Conservation (phyloP, 92 coral and sea anemone genomes). For the Montipora capitata region DNA sequence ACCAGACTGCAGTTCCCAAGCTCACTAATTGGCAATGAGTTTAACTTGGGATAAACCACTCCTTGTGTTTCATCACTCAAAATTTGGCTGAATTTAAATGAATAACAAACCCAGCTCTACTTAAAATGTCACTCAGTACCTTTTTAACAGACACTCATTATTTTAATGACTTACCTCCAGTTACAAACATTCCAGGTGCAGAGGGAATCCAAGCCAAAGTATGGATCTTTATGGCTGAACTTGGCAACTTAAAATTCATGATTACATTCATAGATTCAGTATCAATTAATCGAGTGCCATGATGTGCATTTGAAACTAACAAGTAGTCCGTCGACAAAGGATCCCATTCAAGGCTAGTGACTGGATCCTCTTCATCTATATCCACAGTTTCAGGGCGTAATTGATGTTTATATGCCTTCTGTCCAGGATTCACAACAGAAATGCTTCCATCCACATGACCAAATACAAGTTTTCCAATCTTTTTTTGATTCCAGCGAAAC, state of each 20-base stretch:
- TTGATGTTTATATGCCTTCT: conserved; percentile 87
- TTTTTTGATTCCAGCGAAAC: conserved; percentile 93
- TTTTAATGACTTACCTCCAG: conserved; percentile 82
- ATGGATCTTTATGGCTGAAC: conserved; percentile 87
- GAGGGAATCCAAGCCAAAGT: conserved; percentile 94
- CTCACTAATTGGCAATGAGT: too few species aligned
- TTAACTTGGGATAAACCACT: too few species aligned
- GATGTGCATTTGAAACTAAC: conserved; percentile 84
- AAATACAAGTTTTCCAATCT: conserved; percentile 86
- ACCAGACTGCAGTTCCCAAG: too few species aligned
- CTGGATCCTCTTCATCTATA: conserved; percentile 95
- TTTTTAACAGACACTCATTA: background rate
- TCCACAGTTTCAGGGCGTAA: conserved; percentile 88
- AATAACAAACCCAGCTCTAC: too few species aligned
- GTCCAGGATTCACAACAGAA: conserved; percentile 84
- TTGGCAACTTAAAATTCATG: conserved; percentile 94
- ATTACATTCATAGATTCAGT: conserved; percentile 87
- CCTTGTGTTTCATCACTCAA: too few species aligned
- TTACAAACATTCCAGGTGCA: conserved; percentile 97
- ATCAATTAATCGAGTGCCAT: conserved; percentile 90
- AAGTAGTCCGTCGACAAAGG: conserved; percentile 91
- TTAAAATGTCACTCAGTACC: too few species aligned
- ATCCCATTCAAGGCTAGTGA: conserved; percentile 95
- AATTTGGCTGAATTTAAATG: too few species aligned
- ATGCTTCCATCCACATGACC: conserved; percentile 98